phyloP scores from a whole-genome alignment of 1,140 invertebrate genomes.

The Rhagoletis pomonella region DNA sequence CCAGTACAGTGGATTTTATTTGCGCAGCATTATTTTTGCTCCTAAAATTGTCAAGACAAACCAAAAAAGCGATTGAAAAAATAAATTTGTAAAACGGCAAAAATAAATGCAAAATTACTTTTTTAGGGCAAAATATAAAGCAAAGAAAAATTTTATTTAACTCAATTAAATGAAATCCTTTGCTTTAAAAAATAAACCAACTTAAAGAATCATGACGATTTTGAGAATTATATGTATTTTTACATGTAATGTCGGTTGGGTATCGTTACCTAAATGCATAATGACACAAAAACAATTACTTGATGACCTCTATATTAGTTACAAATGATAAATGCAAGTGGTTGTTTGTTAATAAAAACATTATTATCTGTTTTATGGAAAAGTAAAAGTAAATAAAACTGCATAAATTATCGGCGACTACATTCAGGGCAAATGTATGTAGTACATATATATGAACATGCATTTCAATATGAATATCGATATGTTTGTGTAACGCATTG shows the following conservation, averaged over 20 bases:
- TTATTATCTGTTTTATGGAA: conserved; percentile 56
- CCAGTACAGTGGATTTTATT: background rate
- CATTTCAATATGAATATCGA: background rate
- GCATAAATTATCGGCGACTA: background rate
- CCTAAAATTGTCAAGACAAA: conserved; percentile 39
- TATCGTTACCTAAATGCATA: conserved; percentile 37
- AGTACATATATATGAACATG: background rate
- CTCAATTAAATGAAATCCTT: conserved; percentile 40
- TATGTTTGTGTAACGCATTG: background rate
- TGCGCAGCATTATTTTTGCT: conserved; percentile 20
- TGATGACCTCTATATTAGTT: conserved; percentile 64
- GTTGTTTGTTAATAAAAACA: conserved; percentile 65
- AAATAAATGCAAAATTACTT: conserved; percentile 23
- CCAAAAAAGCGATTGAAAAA: conserved; percentile 14
- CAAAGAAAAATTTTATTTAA: conserved; percentile 53
- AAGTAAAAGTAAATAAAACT: background rate
- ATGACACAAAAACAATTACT: background rate
- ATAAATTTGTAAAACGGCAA: background rate
- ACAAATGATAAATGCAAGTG: conserved; percentile 70
- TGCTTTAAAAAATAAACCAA: background rate
- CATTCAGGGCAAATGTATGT: background rate
- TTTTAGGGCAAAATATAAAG: background rate
- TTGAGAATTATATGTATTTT: background rate
- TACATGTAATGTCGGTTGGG: conserved; percentile 17
- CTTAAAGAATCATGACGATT: background rate